A percentile compares a stretch with the other conserved stretches of the same genome.
These are phyloP conservation scores for Nephrotoma flavescens DNA, from an alignment of 2,888 invertebrate species.

Conservation along the genomic window DNA sequence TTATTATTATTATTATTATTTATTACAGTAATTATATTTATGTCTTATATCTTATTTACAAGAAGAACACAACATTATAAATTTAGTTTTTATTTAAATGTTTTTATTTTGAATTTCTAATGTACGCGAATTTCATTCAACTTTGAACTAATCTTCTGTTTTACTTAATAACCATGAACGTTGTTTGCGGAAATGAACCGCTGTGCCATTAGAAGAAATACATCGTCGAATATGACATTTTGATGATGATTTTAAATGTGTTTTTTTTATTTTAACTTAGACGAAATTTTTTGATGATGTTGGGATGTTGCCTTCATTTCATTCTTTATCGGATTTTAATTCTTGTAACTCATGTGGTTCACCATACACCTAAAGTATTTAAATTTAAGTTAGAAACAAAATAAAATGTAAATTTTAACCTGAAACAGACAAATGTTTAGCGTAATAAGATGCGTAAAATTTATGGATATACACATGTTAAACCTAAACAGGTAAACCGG, in stretches of 20 bases:
- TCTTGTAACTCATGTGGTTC: slow-evolving; percentile 53
- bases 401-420: background rate
- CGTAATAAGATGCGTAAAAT: background rate
- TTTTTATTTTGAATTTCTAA: background rate
- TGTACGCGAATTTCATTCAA: background rate
- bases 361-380: slow-evolving; percentile 26
- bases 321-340: slow-evolving; percentile 28
- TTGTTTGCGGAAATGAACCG: background rate
- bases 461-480: background rate
- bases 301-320: background rate
- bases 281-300: background rate
- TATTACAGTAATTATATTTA: background rate
- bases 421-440: background rate
- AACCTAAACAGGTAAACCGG: background rate
- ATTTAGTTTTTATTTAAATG: background rate
- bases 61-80: background rate
- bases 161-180: background rate
- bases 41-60: background rate
- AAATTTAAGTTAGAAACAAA: background rate
- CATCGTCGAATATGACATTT: background rate
- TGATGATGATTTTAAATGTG: background rate
- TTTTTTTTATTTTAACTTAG: background rate
- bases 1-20: background rate
- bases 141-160: background rate
- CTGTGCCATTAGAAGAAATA: background rate